Conservation (phyloP, 1,140 invertebrate genomes). For the Pseudachorutes palmiensis region DNA sequence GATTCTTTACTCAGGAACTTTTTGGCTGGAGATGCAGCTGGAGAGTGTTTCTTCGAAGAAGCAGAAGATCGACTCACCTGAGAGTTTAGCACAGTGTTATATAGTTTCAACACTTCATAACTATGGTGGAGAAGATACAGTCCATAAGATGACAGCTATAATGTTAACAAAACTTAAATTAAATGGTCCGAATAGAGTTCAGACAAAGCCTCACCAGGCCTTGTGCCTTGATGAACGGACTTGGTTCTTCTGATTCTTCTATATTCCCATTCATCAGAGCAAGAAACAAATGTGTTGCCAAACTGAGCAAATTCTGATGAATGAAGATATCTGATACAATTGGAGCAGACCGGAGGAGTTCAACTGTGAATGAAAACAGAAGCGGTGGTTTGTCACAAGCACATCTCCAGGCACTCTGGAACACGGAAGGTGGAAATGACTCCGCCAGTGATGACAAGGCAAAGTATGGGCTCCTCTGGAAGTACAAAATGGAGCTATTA, state of each 20-base stretch:
- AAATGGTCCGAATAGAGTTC: no score
- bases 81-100: conserved; percentile 27
- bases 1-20: conserved; percentile 30
- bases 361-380: conserved; percentile 23
- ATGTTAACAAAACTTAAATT: no score
- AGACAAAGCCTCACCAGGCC: conserved; percentile 1
- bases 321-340: conserved; percentile 28
- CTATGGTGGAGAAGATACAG: conserved; percentile 28
- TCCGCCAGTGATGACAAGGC: conserved; percentile 27
- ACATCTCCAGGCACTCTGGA: conserved; percentile 22
- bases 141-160: conserved; percentile 28
- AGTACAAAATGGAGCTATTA: conserved; percentile 9
- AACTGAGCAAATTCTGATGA: conserved; percentile 27
- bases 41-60: conserved; percentile 20
- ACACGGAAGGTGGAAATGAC: conserved; percentile 21
- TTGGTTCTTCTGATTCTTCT: neutral
- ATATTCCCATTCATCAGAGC: no score
- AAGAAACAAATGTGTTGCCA: no score
- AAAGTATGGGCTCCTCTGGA: conserved; percentile 26
- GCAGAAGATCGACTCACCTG: neutral
- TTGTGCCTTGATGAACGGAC: conserved; percentile 3
- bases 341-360: conserved; percentile 25
- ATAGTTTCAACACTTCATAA: conserved; percentile 33
- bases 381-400: conserved; percentile 4
- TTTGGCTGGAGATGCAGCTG: conserved; percentile 35